Base-by-base conservation (phyloP, 2,797 vertebrate genomes). In the Cossypha niveicapilla region DNA sequence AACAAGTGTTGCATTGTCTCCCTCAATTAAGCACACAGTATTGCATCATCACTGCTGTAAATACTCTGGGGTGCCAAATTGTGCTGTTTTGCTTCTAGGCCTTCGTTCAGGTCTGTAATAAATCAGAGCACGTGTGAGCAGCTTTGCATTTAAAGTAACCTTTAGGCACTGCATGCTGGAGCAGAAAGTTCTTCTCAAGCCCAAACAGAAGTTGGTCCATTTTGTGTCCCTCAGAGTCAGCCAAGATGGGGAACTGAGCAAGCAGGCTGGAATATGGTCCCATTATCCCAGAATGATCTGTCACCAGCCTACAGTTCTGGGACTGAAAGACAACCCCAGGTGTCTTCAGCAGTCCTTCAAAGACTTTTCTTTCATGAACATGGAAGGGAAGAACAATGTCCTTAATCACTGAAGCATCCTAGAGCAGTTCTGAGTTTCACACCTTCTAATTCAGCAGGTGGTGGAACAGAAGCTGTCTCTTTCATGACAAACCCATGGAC, bases 1-100 rank as follows among this genome's bases (percentile, higher is more conserved):
- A 77, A 94, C 86, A 93, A 94, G 70, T 13, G 53, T 48, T 71
- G 34, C 8, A 9, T 90, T 94, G 88, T 92, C 73, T 80, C 56
- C 83, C 61, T 83, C 80, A 81, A 77, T 86, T 75, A 91, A 91
- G 45, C 67, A 51, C 63, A 78, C 14, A 58, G 76, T 28, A 67
- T 93, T 78, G 48, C 41, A 10, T 74, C 23, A 4, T 18, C 18
- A 9, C 53, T 90, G 27, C 30, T 75, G 37, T 76, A 82, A 92
- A 79, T 39, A 84, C 24, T 48, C 60, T 3, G 13, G 48, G 6
- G 4, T 47, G 74, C 84, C 88, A 85, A 92, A 91, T 22, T 39
- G 34, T 79, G 65, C 41, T 3, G 0, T n/a, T 94, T 79, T 67
- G 27, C 50, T 48, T 73, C 88, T 88, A 32, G 17, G 63, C 74